Evolutionary conservation across 2,113 vertebrate species (phyloP).

Genomic region (Atherinomorus stipes): DNA sequence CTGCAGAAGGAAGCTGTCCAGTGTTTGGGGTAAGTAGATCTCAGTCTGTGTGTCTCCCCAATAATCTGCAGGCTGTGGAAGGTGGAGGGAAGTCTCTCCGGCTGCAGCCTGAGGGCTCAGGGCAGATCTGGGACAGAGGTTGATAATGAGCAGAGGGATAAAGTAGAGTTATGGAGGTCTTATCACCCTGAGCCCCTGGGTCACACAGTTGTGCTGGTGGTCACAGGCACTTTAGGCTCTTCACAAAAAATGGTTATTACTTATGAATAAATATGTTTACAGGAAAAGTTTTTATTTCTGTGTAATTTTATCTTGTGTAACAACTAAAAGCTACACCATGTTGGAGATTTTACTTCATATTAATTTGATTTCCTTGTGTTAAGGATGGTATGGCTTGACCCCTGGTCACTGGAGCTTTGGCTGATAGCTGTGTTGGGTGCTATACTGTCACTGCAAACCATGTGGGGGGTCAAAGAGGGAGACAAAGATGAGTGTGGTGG

Average conservation of each 20-base stretch:
- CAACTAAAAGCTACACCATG: background rate
- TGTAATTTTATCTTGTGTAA: background rate
- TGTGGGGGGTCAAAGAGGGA: conserved; percentile 62
- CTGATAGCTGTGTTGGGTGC: conserved; percentile 47
- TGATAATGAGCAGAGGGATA: conserved; percentile 82
- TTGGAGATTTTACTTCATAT: background rate
- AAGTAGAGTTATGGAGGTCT: conserved; percentile 82
- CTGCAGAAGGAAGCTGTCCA: conserved; percentile 40
- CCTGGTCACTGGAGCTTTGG: conserved; percentile 30
- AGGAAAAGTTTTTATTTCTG: background rate
- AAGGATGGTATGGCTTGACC: conserved; percentile 22
- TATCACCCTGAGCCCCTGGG: conserved; percentile 76
- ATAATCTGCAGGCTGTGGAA: conserved; percentile 67
- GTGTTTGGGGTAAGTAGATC: conserved; percentile 48
- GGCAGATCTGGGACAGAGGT: conserved; percentile 63
- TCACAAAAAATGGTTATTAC: conserved; percentile 31
- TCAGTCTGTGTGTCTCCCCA: conserved; percentile 63
- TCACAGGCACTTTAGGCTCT: conserved; percentile 50
- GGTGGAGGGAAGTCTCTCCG: conserved; percentile 34
- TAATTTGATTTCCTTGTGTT: background rate
- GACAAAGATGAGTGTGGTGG: conserved; percentile 57
- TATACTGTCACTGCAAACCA: conserved; percentile 31
- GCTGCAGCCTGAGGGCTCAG: conserved; percentile 61
- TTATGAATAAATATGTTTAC: background rate
- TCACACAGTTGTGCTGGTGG: conserved; percentile 73